Base-by-base conservation (phyloP, 2,113 vertebrate genomes). In the Panurus biarmicus region DNA sequence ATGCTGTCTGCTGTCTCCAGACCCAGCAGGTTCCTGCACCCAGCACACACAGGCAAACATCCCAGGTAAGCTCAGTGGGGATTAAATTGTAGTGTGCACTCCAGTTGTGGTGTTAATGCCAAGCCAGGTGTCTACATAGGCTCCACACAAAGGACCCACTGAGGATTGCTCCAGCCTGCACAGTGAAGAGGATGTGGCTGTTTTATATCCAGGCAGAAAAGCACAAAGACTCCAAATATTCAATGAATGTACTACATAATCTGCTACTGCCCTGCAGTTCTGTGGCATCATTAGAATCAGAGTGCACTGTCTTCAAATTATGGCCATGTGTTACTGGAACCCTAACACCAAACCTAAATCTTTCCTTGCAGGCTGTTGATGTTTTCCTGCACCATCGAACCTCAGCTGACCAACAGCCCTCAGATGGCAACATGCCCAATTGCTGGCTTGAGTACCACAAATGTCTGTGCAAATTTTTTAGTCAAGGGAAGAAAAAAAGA, bases 51-150 rank as follows among this genome's bases (percentile, higher is more conserved):
- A 81, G 72, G 25, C 50, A 57, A 64, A 45, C n/a, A 61, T 10
- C 35, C 12, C 50, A 66, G 45, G 24, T 31, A 4, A 69, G 35
- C 14, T 72, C 35, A 6, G 26, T 1, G 14, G 53, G 45, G 38
- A 15, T 19, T 33, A 20, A 53, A 31, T 7, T 57, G 44, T 48
- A 35, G 8, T 3, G 35, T 69, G 21, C 18, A 3, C 38, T 47
- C 12, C 25, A 18, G 10, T 7, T 0, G 5, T 67, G 64, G 42
- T 51, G 44, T 23, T 58, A 56, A n/a, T 25, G 22, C 42, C n/a
- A 7, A 20, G 51, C 47, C 38, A 50, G 61, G 17, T 3, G 11
- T 31, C 38, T 20, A 2, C 0, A 3, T 0, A 70, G 50, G 35
- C 54, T 87, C 13, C 40, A 7, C 54, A 38, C 44, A 20, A 40